These are phyloP conservation scores for Pygmarrhopalites habei DNA, from an alignment of 1,140 invertebrate species.

Conservation along the genomic window DNA sequence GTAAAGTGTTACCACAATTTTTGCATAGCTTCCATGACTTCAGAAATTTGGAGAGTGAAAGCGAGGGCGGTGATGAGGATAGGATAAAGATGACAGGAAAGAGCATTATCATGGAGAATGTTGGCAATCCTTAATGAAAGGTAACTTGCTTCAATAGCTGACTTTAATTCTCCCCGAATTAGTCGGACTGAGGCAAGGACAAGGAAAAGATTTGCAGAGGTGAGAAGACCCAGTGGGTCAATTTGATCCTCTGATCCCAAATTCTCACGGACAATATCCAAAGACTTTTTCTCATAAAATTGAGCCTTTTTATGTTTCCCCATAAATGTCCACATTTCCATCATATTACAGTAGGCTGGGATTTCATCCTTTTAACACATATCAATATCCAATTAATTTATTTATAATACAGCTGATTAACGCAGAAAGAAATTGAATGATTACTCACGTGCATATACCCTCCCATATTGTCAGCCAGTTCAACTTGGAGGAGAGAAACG, in stretches of 20 bases:
- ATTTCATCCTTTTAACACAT: constrained; percentile 35
- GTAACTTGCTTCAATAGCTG: constrained; percentile 19
- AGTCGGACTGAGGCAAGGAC: neutral
- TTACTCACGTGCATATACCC: neutral
- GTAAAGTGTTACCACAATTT: constrained; percentile 25
- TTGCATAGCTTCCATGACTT: constrained; percentile 22
- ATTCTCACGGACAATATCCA: constrained; percentile 17
- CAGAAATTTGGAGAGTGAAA: constrained; percentile 14
- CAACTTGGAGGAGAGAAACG: constrained; percentile 23
- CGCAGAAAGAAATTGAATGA: neutral
- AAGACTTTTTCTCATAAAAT: constrained; percentile 24
- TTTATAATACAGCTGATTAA: no score
- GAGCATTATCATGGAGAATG: constrained; percentile 25
- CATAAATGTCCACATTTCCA: constrained; percentile 22
- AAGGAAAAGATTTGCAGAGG: constrained; percentile 27
- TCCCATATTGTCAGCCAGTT: constrained; percentile 18
- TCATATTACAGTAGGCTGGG: constrained; percentile 34
- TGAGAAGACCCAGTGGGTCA: constrained; percentile 23
- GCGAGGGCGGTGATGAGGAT: constrained; percentile 10
- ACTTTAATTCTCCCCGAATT: neutral
- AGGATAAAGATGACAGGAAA: constrained; percentile 20
- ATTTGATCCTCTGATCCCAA: constrained; percentile 17
- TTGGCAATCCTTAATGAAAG: constrained; percentile 25
- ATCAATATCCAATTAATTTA: no score
- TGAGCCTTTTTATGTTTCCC: constrained; percentile 18